Percentiles rank a stretch among this genome's conserved stretches.
These are phyloP conservation scores for Drosophila grimshawi DNA, from an alignment of 1,140 invertebrate genomes.

Conservation along the genomic window DNA sequence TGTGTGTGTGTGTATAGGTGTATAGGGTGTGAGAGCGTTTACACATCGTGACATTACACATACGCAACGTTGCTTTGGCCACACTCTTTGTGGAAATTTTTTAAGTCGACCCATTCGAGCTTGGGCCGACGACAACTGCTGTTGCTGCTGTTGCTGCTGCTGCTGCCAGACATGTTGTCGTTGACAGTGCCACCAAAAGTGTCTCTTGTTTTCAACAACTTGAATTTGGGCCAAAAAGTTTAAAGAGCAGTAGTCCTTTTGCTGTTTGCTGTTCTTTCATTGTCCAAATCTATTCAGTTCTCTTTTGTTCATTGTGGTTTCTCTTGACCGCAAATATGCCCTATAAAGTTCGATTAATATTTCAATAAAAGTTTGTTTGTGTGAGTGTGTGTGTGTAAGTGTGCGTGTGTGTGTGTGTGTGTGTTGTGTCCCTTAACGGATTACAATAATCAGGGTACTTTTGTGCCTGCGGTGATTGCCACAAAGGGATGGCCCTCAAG, in stretches of 20 bases:
- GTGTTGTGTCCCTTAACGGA: conserved; percentile 56
- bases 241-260: background rate
- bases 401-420: conserved; percentile 38
- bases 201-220: conserved; percentile 45
- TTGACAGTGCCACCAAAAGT: background rate
- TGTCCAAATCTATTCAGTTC: conserved; percentile 30
- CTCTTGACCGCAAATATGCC: conserved; percentile 49
- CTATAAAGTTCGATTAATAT: conserved; percentile 81
- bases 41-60: conserved; percentile 73
- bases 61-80: conserved; percentile 55
- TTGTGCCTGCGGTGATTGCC: conserved; percentile 45
- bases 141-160: background rate
- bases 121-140: conserved; percentile 19
- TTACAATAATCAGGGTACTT: conserved; percentile 66
- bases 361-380: conserved; percentile 59
- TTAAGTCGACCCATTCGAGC: background rate
- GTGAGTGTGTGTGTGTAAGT: too few species aligned
- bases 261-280: conserved; percentile 8
- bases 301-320: conserved; percentile 37
- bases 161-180: conserved; percentile 4
- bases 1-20: conserved; percentile 33
- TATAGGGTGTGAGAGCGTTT: conserved; percentile 2
- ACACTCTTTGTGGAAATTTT: conserved; percentile 22
- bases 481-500: conserved; percentile 33
- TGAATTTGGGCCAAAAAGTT: conserved; percentile 40